Conservation (phyloP, 2,888 invertebrate genomes). For the Harpalus rubripes region DNA sequence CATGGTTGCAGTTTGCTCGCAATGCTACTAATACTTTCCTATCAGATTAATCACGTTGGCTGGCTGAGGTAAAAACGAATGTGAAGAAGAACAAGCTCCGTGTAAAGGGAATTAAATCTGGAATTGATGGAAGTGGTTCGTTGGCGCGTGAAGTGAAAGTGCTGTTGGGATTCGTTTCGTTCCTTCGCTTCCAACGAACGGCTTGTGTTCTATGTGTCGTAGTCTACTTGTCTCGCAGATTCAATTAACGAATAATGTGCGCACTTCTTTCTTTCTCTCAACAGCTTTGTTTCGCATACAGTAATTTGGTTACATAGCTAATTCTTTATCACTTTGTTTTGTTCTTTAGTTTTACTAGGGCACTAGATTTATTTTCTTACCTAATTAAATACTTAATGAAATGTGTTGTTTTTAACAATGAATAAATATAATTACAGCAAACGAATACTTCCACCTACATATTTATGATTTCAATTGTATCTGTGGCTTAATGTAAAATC, state of each 20-base stretch:
- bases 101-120: constrained; percentile 47
- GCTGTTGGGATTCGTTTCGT: constrained; percentile 2
- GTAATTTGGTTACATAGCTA: constrained; percentile 44
- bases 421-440: constrained; percentile 14
- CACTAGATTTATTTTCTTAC: constrained; percentile 10
- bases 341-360: constrained; percentile 14
- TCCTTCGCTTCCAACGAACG: background rate
- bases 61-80: constrained; percentile 38
- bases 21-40: background rate
- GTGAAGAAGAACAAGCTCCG: constrained; percentile 31
- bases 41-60: constrained; percentile 12
- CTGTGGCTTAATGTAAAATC: no score
- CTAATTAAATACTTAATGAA: constrained; percentile 20
- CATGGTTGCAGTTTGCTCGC: background rate
- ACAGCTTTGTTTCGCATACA: constrained; percentile 22
- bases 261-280: constrained; percentile 27
- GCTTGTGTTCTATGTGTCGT: constrained; percentile 28
- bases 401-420: constrained; percentile 7
- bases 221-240: constrained; percentile 13
- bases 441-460: background rate
- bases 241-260: constrained; percentile 55
- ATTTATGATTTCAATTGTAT: background rate
- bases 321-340: constrained; percentile 5
- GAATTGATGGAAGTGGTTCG: constrained; percentile 49
- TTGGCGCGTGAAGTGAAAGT: constrained; percentile 50